Conservation (phyloP, 2,797 vertebrate genomes). For the Sebastes trivittatus region DNA sequence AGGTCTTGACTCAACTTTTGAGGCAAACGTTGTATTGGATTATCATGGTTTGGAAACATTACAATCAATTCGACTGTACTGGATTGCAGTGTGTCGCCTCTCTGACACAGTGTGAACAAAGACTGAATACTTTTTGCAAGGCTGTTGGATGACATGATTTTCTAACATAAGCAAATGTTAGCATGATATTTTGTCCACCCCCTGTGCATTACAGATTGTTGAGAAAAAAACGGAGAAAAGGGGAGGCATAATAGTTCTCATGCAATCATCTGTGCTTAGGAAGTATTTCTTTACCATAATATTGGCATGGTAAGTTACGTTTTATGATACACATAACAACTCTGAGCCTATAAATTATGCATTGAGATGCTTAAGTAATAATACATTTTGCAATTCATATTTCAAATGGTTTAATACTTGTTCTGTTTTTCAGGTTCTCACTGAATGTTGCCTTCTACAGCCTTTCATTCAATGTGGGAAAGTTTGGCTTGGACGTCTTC, state of each 20-base stretch:
- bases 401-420: background rate
- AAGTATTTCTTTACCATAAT: conserved; percentile 82
- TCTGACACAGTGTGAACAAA: background rate
- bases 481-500: conserved; percentile 88
- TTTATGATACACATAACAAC: background rate
- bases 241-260: conserved; percentile 74
- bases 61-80: background rate
- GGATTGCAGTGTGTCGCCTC: background rate
- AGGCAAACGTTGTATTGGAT: background rate
- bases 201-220: conserved; percentile 68
- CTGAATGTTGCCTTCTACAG: conserved; percentile 84
- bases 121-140: background rate
- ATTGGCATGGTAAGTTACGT: conserved; percentile 80
- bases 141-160: background rate
- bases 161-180: conserved; percentile 18
- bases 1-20: background rate
- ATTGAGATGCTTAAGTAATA: background rate
- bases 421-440: conserved; percentile 79
- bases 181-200: conserved; percentile 27
- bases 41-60: background rate
- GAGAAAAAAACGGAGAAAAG: conserved; percentile 58
- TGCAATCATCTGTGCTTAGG: conserved; percentile 77
- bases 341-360: background rate
- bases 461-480: conserved; percentile 84
- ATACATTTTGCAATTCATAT: background rate